Base-by-base conservation (phyloP, 1,140 invertebrate species). In the Cyrtorhinus lividipennis region DNA sequence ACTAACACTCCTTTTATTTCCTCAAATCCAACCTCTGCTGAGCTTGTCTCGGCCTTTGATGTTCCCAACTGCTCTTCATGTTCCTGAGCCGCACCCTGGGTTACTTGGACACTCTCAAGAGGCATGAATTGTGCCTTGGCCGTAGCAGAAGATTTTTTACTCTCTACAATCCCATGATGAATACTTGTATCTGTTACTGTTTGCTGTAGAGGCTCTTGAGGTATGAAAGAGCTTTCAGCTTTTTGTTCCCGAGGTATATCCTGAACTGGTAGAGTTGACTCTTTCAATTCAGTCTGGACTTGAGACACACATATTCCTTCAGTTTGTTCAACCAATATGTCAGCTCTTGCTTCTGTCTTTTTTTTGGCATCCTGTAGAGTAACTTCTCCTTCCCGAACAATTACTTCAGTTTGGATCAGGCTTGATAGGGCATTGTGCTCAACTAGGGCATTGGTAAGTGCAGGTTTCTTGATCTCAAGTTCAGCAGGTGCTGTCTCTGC, bases 311-410 rank as follows among this genome's bases (percentile, higher is more conserved):
- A 66, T 56, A 69, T 56, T 38, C 70, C 60, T 65, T 70, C 62
- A 44, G 62, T 68, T 64, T 68, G 66, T 66, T 69, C 68, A 62
- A 71, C 66, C 8, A 70, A 67, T 61, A 74, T 64, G 44, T 71
- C 69, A 24, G 71, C 69, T 44, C 66, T 64, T 64, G 72, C 62
- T 64, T 66, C 20, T 73, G 68, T 69, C 58, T 62, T 68, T 62
- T 20, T 59, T 62, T 8, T 67, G 20, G 2, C 58, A 73, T 74
- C 66, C 38, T 68, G 66, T 56, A 81, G 76, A 53, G 71, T 66
- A 46, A 70, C 71, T 71, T 81, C 80, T 60, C 74, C 75, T 68
- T 81, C 79, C 1, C 76, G 73, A 38, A 74, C 65, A 26, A 77
- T 64, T 24, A 74, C 71, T 71, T 80, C 75, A 10, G 72, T 73